phyloP scores from a whole-genome alignment of 2,113 vertebrate species.

The Bos javanicus region DNA sequence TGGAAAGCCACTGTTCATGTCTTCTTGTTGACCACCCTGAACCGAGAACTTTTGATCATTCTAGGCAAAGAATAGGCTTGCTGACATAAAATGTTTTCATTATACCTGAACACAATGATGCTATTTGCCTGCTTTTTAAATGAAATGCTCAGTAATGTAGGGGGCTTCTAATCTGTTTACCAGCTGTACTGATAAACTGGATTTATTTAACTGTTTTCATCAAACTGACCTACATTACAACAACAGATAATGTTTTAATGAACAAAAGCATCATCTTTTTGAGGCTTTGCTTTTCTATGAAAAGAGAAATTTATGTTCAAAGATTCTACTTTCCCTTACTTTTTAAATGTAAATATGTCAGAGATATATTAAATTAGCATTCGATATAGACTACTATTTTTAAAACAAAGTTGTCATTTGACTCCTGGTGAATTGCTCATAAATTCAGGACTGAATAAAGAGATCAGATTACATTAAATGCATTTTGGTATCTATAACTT shows the following conservation, averaged over 20 bases:
- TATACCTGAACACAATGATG: not conserved
- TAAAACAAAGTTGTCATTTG: conserved; percentile 88
- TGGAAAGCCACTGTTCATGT: not conserved
- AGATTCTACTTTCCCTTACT: conserved; percentile 73
- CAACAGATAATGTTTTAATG: conserved; percentile 57
- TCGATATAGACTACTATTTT: conserved; percentile 84
- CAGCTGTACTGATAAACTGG: conserved; percentile 23
- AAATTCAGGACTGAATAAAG: conserved; percentile 91
- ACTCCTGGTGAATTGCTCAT: conserved; percentile 84
- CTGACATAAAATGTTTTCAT: conserved; percentile 40
- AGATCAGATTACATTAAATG: conserved; percentile 95
- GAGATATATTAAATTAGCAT: conserved; percentile 77
- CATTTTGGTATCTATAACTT: conserved; percentile 90
- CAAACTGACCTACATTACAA: conserved; percentile 62
- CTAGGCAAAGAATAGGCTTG: not conserved
- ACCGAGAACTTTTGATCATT: conserved; percentile 17
- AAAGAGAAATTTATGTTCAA: conserved; percentile 77
- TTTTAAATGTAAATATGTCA: conserved; percentile 81
- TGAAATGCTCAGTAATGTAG: conserved; percentile 25
- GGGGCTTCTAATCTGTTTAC: conserved; percentile 64
- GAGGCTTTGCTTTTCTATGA: conserved; percentile 61
- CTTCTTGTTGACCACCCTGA: conserved; percentile 9
- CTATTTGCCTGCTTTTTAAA: conserved; percentile 46
- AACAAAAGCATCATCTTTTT: conserved; percentile 70
- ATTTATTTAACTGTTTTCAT: conserved; percentile 72